Conservation (phyloP, 1,140 invertebrate genomes). For the Pseudobourletiella spinata region DNA sequence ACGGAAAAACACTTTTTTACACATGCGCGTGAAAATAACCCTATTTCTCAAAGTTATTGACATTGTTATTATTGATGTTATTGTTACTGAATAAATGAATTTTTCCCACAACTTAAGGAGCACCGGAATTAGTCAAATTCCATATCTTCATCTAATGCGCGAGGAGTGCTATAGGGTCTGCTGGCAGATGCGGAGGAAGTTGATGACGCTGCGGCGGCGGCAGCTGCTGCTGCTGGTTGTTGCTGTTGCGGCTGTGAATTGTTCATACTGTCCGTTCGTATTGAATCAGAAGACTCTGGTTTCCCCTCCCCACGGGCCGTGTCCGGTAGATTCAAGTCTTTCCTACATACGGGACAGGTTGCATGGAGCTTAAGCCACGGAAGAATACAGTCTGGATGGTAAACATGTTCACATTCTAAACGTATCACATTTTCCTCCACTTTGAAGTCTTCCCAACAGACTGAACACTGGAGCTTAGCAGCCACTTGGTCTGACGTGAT, state of each 20-base stretch:
- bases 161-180: neutral
- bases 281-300: neutral
- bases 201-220: no score
- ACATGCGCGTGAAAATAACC: no score
- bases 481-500: conserved; percentile 77
- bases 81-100: no score
- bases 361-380: conserved; percentile 93
- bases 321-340: conserved; percentile 10
- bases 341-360: conserved; percentile 84
- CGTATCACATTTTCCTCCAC: conserved; percentile 73
- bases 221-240: neutral
- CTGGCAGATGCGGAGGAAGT: no score
- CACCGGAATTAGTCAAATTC: conserved; percentile 9
- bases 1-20: no score
- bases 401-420: conserved; percentile 83
- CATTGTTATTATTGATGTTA: no score
- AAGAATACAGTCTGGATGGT: conserved; percentile 84
- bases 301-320: no score
- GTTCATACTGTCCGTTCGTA: neutral
- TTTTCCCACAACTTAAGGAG: no score
- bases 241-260: neutral
- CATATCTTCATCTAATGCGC: conserved; percentile 1
- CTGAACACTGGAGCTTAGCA: conserved; percentile 79
- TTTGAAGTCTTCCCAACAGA: conserved; percentile 92
- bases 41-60: no score